phyloP scores from a whole-genome alignment of 2,797 vertebrate species.

The Margarornis squamiger region DNA sequence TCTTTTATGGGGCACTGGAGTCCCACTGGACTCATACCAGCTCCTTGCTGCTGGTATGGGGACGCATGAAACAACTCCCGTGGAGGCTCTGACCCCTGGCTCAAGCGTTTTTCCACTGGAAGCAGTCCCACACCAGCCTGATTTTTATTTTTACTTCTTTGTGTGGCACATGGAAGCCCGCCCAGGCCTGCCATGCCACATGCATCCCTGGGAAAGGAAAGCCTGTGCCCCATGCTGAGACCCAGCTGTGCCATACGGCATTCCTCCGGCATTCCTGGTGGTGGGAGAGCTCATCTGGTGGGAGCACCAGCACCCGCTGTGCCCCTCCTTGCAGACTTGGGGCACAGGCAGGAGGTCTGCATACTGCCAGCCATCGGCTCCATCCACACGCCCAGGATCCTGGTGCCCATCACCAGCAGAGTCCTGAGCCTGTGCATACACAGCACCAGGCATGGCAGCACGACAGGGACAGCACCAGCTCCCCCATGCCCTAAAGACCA shows the following conservation, averaged over 20 bases:
- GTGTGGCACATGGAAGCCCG: not conserved
- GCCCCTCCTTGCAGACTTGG: not conserved
- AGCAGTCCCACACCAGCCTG: not conserved
- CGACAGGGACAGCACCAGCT: not conserved
- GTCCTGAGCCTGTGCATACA: not conserved
- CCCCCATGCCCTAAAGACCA: not conserved
- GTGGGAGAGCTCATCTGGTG: not conserved
- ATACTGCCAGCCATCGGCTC: not conserved
- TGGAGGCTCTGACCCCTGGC: not conserved
- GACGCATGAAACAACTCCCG: rapidly evolving
- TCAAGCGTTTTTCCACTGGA: rapidly evolving
- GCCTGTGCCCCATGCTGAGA: not conserved
- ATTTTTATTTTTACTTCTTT: not conserved
- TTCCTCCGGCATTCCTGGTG: rapidly evolving
- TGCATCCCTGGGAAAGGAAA: not conserved
- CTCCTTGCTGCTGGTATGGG: not conserved
- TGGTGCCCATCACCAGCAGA: rapidly evolving
- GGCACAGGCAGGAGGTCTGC: not conserved
- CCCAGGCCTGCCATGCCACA: rapidly evolving
- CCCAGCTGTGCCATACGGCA: not conserved
- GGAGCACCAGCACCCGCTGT: not conserved
- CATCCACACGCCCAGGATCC: no score
- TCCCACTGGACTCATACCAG: rapidly evolving
- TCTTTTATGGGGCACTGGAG: not conserved
- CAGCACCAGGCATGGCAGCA: not conserved